A percentile compares a stretch with the other conserved stretches of the same genome.
Conservation (phyloP, 1,140 invertebrate species). For the Cotesia vestalis region DNA sequence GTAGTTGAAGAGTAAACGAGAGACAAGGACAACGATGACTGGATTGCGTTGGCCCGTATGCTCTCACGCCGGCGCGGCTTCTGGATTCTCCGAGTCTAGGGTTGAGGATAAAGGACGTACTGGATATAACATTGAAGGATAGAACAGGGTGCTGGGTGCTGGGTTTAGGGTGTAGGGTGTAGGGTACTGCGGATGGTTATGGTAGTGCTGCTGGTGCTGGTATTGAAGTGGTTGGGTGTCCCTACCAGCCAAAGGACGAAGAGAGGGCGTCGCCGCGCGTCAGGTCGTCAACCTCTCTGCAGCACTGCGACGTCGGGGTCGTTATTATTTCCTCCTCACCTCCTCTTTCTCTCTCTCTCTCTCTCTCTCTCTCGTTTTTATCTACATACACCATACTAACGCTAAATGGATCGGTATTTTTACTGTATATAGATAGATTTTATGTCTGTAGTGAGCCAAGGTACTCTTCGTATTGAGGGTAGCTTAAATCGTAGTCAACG, state of each 20-base stretch:
- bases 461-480: background rate
- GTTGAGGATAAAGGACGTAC: no score
- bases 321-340: slow-evolving; percentile 61
- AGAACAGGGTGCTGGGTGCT: background rate
- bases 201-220: no score
- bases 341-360: slow-evolving; percentile 15
- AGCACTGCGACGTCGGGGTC: slow-evolving; percentile 63
- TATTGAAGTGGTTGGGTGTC: slow-evolving; percentile 1
- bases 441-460: no score
- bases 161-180: background rate
- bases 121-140: background rate
- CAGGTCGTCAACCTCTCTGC: slow-evolving; percentile 64
- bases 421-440: no score
- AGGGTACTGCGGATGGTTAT: slow-evolving; percentile 28
- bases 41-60: slow-evolving; percentile 12
- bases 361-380: slow-evolving; percentile 22
- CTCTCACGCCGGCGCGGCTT: slow-evolving; percentile 21
- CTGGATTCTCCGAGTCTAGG: slow-evolving; percentile 3
- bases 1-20: slow-evolving; percentile 12
- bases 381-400: slow-evolving; percentile 2
- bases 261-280: slow-evolving; percentile 59
- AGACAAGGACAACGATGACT: slow-evolving; percentile 10
- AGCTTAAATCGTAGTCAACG: slow-evolving; percentile 26
- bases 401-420: no score
- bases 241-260: slow-evolving; percentile 32